Evolutionary conservation across 2,113 vertebrate species (phyloP).

Genomic region (Tinamus guttatus): DNA sequence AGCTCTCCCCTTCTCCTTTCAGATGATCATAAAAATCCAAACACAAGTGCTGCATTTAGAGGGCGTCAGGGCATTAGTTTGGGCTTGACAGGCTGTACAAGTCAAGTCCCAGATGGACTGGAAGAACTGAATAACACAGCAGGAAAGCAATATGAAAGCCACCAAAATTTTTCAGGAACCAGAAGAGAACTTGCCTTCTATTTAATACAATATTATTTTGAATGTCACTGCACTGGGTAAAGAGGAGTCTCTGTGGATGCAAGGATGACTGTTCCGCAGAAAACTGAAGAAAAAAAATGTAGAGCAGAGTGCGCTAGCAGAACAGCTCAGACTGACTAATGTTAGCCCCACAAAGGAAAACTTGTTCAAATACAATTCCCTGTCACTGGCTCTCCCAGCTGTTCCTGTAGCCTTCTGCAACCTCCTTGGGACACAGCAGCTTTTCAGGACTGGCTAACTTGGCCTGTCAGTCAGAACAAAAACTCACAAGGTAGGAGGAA

Average conservation of each 20-base stretch:
- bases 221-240: background rate
- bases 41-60: background rate
- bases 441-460: background rate
- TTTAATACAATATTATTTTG: accelerated
- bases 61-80: slow-evolving; percentile 6
- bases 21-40: background rate
- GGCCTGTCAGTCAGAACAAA: background rate
- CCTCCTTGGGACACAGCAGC: background rate
- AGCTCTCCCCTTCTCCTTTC: background rate
- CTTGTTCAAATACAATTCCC: accelerated
- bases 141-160: background rate
- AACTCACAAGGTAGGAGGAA: background rate
- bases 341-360: background rate
- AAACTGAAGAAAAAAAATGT: accelerated
- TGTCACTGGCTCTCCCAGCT: background rate
- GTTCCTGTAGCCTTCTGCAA: accelerated
- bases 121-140: background rate
- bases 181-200: background rate
- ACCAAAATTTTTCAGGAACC: background rate
- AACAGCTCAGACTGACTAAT: background rate
- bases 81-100: background rate
- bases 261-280: background rate
- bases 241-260: background rate
- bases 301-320: background rate
- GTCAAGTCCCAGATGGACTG: slow-evolving; percentile 34